Evolutionary conservation across 2,113 vertebrate genomes (phyloP), one percentile per base, ranked within the genome.

Genomic region (Notarius lentiginosus): DNA sequence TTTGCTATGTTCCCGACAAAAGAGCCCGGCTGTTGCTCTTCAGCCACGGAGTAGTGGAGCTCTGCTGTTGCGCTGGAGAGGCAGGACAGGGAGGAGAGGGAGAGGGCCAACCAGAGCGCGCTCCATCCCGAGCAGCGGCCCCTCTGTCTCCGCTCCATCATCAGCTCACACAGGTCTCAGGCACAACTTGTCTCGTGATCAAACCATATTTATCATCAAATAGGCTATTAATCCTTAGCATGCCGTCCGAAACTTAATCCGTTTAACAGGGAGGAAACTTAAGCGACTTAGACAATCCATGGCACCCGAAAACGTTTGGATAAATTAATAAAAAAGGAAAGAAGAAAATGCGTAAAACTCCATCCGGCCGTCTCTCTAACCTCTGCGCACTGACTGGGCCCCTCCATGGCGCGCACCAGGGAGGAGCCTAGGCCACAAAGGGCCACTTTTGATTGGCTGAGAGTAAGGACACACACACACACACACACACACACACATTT

Each of bases 81-180:
- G 84, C 86, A 92, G 27, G 92, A 90, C 65, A 96, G 95, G 92
- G 34, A 82, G 92, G 41, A 87, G 81, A 96, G 91, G 90, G 95
- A 95, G 86, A 96, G 94, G 15, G 56, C 91, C 41, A 41, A 4
- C 41, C 94, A 92, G 91, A 95, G 89, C 91, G 94, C 94, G 90
- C 89, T 91, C 94, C 96, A 95, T 93, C 91, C 93, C 93, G 93
- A 91, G 90, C 93, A 92, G 93, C 95, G 92, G 93, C 93, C 93
- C 91, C 93, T 88, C 89, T 91, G 93, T 91, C 92, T 91, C 91
- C 93, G 91, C 91, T 95, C 94, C 95, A 93, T 95, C 94, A 91
- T 92, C 86, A 92, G 87, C 91, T 93, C 88, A 90, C 91, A 90
- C 88, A 90, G 90, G 93, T 91, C 87, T 91, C 89, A 93, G 90